These are phyloP conservation scores for Lepus townsendii DNA, from an alignment of 2,797 vertebrate species.

Conservation along the genomic window DNA sequence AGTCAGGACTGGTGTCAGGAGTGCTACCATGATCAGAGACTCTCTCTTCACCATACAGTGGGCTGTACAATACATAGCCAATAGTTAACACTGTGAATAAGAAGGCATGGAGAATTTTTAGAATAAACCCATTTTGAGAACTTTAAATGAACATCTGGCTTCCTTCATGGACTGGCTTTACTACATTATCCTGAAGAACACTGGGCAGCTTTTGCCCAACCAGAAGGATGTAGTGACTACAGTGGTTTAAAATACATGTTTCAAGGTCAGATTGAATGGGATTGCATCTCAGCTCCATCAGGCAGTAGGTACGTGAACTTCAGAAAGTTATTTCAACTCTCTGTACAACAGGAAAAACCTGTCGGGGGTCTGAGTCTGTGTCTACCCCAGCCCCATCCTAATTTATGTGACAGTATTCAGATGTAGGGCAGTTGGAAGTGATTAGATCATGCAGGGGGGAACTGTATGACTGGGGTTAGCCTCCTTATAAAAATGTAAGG, in stretches of 20 bases:
- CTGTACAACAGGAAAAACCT: neutral
- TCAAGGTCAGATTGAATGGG: neutral
- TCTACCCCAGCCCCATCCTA: neutral
- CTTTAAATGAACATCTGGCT: neutral
- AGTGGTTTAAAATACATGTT: neutral
- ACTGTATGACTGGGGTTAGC: neutral
- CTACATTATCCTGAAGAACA: neutral
- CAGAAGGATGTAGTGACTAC: neutral
- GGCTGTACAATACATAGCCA: neutral
- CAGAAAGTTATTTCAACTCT: neutral
- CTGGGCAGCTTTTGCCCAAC: neutral
- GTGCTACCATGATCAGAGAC: neutral
- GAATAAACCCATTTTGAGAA: constrained; percentile 36
- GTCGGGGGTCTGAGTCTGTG: neutral
- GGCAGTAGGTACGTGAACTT: neutral
- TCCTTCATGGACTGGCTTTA: neutral
- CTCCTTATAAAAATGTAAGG: neutral
- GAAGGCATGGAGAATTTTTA: neutral
- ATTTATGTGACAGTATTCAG: neutral
- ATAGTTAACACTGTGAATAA: neutral
- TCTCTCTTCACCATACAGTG: neutral
- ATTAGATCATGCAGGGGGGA: neutral
- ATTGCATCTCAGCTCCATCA: neutral
- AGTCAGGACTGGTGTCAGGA: neutral
- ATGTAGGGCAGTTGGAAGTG: neutral